Base-by-base conservation (phyloP, 2,113 vertebrate genomes). In the Ctenodactylus gundi region DNA sequence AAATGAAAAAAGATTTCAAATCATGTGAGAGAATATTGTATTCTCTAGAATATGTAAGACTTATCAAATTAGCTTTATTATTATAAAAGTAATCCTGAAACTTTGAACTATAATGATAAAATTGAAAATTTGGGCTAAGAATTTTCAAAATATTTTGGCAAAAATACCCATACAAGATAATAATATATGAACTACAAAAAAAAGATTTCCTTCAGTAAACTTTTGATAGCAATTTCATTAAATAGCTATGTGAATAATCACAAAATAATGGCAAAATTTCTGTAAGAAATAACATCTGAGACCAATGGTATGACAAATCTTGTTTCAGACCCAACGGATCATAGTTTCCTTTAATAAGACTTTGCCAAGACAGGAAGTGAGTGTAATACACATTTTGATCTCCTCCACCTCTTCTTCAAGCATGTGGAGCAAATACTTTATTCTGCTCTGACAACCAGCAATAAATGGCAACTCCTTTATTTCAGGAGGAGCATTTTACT, bases 331-430 rank as follows among this genome's bases (percentile, higher is more conserved):
- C 34, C 70, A 92, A 64, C 92, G 96, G 96, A 92, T 75, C 80
- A 82, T 93, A 75, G 67, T 72, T 86, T 89, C 41, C 95, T 96
- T 95, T 65, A 92, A 96, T 41, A 44, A 85, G 58, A 84, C 70
- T 70, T 90, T 92, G 86, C 60, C 67, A 80, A 85, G 87, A 76
- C 72, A 96, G 96, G 94, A 97, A 95, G 85, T 64, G 62, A 51
- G n/a, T 39, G 31, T 46, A 87, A 57, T 87, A 25, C 70, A 89
- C 77, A 95, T 82, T 76, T 29, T 39, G 64, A 49, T 92, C 68
- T 49, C 49, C 39, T 46, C 39, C 6, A 72, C 7, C 5, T 34
- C 39, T 75, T 80, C 95, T 84, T 46, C 25, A 72, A 25, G 31
- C 51, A 85, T 70, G 46, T 55, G 80, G 49, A 88, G 34, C 34